Conservation (phyloP, 2,113 vertebrate genomes). For the Solea solea region DNA sequence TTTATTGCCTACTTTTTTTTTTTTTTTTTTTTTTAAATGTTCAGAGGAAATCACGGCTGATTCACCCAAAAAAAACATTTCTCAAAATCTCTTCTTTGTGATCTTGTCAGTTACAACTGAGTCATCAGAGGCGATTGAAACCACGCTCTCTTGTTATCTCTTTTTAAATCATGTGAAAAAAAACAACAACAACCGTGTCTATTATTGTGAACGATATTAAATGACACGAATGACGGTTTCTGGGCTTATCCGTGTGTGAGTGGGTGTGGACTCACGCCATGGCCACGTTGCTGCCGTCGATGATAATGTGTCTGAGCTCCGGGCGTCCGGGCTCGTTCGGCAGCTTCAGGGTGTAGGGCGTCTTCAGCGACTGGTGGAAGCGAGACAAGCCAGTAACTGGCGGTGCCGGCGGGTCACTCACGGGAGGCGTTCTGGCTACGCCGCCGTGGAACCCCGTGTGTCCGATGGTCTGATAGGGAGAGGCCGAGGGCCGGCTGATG, state of each 20-base stretch:
- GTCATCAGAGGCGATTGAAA: too few relatives aligned
- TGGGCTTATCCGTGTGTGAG: not conserved
- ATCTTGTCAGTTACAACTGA: too few relatives aligned
- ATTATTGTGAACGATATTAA: too few relatives aligned
- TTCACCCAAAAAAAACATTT: not conserved
- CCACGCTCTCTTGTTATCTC: too few relatives aligned
- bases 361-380: conserved; percentile 90
- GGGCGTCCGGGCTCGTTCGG: conserved; percentile 88
- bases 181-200: not conserved
- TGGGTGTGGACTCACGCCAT: conserved; percentile 89
- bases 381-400: conserved; percentile 90
- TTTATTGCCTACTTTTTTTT: not conserved
- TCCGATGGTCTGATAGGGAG: conserved; percentile 73
- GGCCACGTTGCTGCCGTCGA: conserved; percentile 97
- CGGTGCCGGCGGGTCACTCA: conserved; percentile 64
- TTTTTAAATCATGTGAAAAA: not conserved
- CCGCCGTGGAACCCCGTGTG: conserved; percentile 61
- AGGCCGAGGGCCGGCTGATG: conserved; percentile 51
- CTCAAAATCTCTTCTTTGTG: too few relatives aligned
- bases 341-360: conserved; percentile 88
- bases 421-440: conserved; percentile 35
- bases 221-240: not conserved
- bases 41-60: not conserved
- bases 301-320: conserved; percentile 90
- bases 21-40: not conserved